phyloP scores from a whole-genome alignment of 2,888 invertebrate species.

The Oasisia sp. region DNA sequence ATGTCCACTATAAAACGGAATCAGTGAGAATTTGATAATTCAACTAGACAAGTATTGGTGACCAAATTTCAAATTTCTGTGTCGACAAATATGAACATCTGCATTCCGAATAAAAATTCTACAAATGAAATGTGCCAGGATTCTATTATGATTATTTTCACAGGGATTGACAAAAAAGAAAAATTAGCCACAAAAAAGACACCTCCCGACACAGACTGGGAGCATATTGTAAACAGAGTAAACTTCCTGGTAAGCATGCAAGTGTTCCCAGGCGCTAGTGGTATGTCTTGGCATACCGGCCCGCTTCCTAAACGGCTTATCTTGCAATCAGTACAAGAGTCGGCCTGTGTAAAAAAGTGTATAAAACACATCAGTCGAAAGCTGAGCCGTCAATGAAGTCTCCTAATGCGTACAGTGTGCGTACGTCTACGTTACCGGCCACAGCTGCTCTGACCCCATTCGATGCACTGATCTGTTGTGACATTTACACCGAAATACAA shows the following conservation, averaged over 20 bases:
- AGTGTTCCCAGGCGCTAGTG: not conserved
- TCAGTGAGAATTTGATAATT: not conserved
- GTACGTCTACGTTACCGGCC: not conserved
- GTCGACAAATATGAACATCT: not conserved
- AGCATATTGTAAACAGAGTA: not conserved
- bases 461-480: not conserved
- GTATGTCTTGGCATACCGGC: not conserved
- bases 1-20: not conserved
- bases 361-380: not conserved
- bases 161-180: not conserved
- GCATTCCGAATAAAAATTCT: not conserved
- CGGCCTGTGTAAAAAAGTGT: not conserved
- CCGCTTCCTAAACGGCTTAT: not conserved
- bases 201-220: not conserved
- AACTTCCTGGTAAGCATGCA: not conserved
- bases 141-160: not conserved
- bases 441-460: not conserved
- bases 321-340: slow-evolving; percentile 4
- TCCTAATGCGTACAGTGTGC: not conserved
- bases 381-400: not conserved
- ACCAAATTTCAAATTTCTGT: not conserved
- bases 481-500: not conserved
- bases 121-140: not conserved
- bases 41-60: not conserved
- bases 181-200: not conserved